phyloP scores from a whole-genome alignment of 53 echinoderm and acorn worm genomes.

The Glandiceps talaboti region DNA sequence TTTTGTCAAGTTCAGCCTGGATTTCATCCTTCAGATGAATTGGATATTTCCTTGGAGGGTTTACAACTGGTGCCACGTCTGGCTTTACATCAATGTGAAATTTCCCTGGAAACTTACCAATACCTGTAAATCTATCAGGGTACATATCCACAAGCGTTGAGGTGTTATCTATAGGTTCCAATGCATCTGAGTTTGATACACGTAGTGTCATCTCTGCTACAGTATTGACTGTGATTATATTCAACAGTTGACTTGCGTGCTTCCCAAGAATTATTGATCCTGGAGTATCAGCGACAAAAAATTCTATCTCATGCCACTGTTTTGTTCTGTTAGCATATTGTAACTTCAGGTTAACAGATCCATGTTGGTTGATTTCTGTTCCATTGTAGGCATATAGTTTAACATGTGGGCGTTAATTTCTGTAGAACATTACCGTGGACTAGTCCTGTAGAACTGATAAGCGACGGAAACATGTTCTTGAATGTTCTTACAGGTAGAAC shows the following conservation, averaged over 20 bases:
- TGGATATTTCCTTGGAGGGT: not conserved
- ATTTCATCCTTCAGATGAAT: not conserved
- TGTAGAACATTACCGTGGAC: not conserved
- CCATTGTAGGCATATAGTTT: not conserved
- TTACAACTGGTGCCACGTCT: not conserved
- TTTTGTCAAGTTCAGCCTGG: not conserved
- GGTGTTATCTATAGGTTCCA: not conserved
- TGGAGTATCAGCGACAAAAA: not conserved
- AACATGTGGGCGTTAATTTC: not conserved
- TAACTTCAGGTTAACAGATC: not conserved
- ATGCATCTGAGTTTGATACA: not conserved
- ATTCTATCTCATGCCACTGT: not conserved
- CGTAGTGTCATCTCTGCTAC: not conserved
- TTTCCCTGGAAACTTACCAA: conserved; percentile 6
- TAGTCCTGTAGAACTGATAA: not conserved
- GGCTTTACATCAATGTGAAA: not conserved
- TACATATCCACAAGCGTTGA: not conserved
- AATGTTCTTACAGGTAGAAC: not conserved
- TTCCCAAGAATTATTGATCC: not conserved
- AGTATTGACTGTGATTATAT: not conserved
- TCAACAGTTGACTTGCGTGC: not conserved
- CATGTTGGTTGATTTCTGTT: not conserved
- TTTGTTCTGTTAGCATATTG: not conserved
- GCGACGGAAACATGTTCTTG: not conserved
- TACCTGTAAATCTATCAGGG: conserved; percentile 8